Percentiles rank a stretch among this genome's conserved stretches.
phyloP scores from a whole-genome alignment of 2,113 vertebrate species.

The Tricholaema leucomelas region DNA sequence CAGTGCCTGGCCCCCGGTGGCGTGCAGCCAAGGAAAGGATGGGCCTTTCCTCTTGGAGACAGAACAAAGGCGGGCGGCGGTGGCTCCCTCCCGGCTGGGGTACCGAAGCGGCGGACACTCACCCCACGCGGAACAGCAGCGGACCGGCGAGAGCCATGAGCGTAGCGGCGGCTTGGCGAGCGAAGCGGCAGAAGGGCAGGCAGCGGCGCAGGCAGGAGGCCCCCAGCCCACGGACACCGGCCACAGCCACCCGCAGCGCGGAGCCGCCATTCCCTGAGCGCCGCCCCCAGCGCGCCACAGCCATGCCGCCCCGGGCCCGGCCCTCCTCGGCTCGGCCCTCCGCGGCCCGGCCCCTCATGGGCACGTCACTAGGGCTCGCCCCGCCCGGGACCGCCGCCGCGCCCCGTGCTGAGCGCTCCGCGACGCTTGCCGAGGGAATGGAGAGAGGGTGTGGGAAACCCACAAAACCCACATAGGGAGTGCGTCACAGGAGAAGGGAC shows the following conservation, averaged over 20 bases:
- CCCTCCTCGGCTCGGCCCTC: neutral
- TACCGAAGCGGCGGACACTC: slow-evolving; percentile 9
- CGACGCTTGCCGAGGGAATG: neutral
- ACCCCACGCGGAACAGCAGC: slow-evolving; percentile 73
- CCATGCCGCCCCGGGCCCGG: neutral
- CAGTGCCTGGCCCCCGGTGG: no score
- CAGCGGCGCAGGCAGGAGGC: neutral
- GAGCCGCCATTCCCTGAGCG: neutral
- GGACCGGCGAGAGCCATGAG: slow-evolving; percentile 67
- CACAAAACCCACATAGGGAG: no score
- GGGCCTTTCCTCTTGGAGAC: neutral
- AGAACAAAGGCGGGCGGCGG: slow-evolving; percentile 17
- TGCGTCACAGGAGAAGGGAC: neutral
- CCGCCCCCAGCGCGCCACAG: neutral
- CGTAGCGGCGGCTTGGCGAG: neutral
- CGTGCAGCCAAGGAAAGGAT: neutral
- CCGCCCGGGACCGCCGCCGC: neutral
- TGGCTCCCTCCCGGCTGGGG: neutral
- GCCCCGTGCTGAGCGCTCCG: no score
- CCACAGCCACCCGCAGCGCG: neutral
- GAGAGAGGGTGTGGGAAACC: neutral
- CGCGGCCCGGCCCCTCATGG: no score
- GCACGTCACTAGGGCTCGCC: neutral
- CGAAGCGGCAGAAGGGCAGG: neutral
- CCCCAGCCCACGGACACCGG: neutral